These are phyloP conservation scores for Sminthurinus aureus DNA, from an alignment of 2,888 invertebrate genomes.

Conservation along the genomic window DNA sequence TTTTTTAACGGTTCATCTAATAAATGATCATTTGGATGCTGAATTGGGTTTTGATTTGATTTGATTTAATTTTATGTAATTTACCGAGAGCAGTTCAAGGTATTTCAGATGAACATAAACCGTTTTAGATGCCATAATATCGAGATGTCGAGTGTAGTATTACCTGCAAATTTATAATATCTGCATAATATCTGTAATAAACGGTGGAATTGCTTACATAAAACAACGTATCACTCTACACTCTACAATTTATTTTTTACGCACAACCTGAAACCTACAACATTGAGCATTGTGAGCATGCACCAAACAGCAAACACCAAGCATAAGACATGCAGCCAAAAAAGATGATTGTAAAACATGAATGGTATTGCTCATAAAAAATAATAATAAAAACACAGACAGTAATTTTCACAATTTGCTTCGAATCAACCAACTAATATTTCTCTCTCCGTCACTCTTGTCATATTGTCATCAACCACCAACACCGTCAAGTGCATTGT, in stretches of 20 bases:
- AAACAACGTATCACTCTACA: neutral
- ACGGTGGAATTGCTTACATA: neutral
- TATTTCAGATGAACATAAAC: neutral
- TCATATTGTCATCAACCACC: neutral
- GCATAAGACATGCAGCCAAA: too few species aligned
- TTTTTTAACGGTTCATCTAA: neutral
- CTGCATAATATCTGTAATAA: neutral
- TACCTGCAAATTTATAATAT: too few species aligned
- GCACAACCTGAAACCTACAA: neutral
- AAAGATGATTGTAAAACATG: too few species aligned
- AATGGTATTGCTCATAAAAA: too few species aligned
- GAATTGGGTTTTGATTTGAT: too few species aligned
- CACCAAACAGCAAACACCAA: too few species aligned
- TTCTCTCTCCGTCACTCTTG: slow-evolving; percentile 1
- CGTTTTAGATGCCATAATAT: too few species aligned
- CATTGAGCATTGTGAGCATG: neutral
- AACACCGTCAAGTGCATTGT: neutral
- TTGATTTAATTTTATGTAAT: neutral
- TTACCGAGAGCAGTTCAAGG: neutral
- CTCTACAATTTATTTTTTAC: neutral
- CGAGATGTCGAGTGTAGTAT: too few species aligned
- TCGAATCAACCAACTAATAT: slow-evolving; percentile 7
- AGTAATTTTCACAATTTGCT: neutral
- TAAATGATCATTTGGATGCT: neutral
- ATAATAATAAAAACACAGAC: neutral